A percentile compares a stretch with the other conserved stretches of the same genome.
These are phyloP conservation scores for Agriopis leucophaearia DNA, from an alignment of 2,888 invertebrate genomes.

Conservation along the genomic window DNA sequence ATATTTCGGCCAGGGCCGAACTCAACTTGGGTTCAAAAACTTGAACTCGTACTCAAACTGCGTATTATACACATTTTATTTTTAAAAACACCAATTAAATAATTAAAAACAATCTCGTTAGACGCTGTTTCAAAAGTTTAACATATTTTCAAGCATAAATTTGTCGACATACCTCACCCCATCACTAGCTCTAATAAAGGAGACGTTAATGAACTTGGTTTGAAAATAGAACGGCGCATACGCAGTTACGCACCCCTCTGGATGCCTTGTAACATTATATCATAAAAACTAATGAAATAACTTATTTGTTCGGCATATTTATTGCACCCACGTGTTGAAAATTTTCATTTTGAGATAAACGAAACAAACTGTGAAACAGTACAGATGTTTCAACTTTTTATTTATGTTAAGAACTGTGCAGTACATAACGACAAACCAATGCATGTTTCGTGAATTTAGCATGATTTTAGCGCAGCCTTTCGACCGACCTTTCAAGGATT, in stretches of 20 bases:
- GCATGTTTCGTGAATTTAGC: too few relatives aligned
- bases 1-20: too few relatives aligned
- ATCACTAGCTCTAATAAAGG: slow-evolving; percentile 53
- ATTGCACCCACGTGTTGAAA: slow-evolving; percentile 33
- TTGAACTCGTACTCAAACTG: too few relatives aligned
- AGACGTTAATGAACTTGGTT: slow-evolving; percentile 67
- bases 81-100: too few relatives aligned
- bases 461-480: too few relatives aligned
- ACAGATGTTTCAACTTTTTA: too few relatives aligned
- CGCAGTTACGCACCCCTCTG: slow-evolving; percentile 35
- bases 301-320: slow-evolving; percentile 18
- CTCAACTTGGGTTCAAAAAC: too few relatives aligned
- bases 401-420: too few relatives aligned
- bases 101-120: background rate
- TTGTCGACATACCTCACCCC: slow-evolving; percentile 39
- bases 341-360: background rate
- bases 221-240: slow-evolving; percentile 55
- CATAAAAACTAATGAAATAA: slow-evolving; percentile 34
- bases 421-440: too few relatives aligned
- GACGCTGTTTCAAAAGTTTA: background rate
- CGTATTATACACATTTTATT: too few relatives aligned
- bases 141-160: background rate
- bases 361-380: too few relatives aligned
- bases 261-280: slow-evolving; percentile 35
- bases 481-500: too few relatives aligned